A percentile compares a stretch with the other conserved stretches of the same genome.
Conservation (phyloP, 2,797 vertebrate genomes). For the Sebastes cheni region DNA sequence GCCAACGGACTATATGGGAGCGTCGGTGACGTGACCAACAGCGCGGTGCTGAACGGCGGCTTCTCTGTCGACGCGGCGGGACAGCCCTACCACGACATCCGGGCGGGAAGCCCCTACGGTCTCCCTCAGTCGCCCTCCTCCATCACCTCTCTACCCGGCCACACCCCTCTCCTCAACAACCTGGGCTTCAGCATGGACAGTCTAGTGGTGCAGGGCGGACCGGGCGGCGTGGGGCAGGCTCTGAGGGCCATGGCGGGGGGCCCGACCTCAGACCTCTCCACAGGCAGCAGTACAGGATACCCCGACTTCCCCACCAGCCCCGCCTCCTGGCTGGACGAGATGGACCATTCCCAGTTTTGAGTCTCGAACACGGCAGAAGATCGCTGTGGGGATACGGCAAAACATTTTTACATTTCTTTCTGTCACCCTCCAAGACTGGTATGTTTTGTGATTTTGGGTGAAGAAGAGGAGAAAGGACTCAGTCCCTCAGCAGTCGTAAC, state of each 20-base stretch:
- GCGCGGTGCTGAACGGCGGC: slow-evolving; percentile 88
- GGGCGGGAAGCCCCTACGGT: slow-evolving; percentile 93
- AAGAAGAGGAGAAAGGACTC: slow-evolving; percentile 47
- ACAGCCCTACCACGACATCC: slow-evolving; percentile 94
- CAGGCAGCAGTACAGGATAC: slow-evolving; percentile 97
- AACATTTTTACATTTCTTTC: slow-evolving; percentile 74
- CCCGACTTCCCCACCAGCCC: slow-evolving; percentile 99
- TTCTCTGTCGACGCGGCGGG: slow-evolving; percentile 91
- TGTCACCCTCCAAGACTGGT: slow-evolving; percentile 57
- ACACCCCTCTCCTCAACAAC: slow-evolving; percentile 93
- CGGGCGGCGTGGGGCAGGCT: slow-evolving; percentile 91
- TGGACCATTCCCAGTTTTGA: slow-evolving; percentile 99
- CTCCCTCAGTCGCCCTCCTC: slow-evolving; percentile 97
- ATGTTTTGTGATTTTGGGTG: slow-evolving; percentile 47
- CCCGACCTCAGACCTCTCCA: slow-evolving; percentile 97
- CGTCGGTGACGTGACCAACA: slow-evolving; percentile 86
- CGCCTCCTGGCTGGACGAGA: slow-evolving; percentile 97
- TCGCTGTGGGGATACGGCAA: slow-evolving; percentile 21
- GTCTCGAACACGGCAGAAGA: slow-evolving; percentile 10
- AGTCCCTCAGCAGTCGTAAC: slow-evolving; percentile 31
- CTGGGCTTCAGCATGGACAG: slow-evolving; percentile 94
- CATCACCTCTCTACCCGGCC: slow-evolving; percentile 92
- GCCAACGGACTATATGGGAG: slow-evolving; percentile 90
- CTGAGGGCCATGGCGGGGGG: slow-evolving; percentile 94
- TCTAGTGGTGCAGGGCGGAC: slow-evolving; percentile 87